Evolutionary conservation across 2,797 vertebrate species (phyloP), one percentile per base, ranked within the genome.

Genomic region (Lepilemur ruficaudatus): DNA sequence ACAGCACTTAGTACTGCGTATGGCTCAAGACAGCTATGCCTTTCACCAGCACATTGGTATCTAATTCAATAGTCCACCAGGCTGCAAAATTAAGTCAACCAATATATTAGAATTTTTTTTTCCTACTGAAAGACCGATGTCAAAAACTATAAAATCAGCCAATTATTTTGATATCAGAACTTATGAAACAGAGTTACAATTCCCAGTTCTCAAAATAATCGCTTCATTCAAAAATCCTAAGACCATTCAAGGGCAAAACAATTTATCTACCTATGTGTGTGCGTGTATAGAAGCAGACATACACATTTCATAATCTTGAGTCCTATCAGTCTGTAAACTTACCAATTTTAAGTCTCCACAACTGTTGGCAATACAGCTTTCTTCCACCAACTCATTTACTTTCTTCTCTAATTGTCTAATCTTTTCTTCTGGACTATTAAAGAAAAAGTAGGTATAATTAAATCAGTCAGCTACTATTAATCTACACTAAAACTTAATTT

Each of bases 381-480:
- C 99, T 98, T 99, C 99, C 85, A 99, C 99, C 97, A 99, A 97
- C 86, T 99, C 99, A 81, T 99, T 99, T 84, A 99, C 99, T 98
- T 99, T 99, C 98, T 99, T 99, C 98, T 99, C 99, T 98, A 99
- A 97, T 82, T 99, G 99, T 98, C 99, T 99, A 95, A 99, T 99
- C 98, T 99, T 99, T 98, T 99, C 99, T 97, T 99, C 99, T 63
- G 99, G 99, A 94, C 99, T 99, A 96, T 95, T 84, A 79, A 98
- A 97, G 41, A 93, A 90, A 85, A 94, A 91, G 4, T 0, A 97
- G 88, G 12, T 10, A 78, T 97, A 91, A 83, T 91, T 70, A 95
- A 91, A 55, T 90, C 2, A 61, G 43, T 67, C 9, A 96, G 88
- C 0, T 43, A 1, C 46, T 87, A 95, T 63, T 28, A 97, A 78